Percentiles rank a stretch among this genome's conserved stretches.
phyloP scores from a whole-genome alignment of 2,113 vertebrate genomes.

The Phasianus colchicus region DNA sequence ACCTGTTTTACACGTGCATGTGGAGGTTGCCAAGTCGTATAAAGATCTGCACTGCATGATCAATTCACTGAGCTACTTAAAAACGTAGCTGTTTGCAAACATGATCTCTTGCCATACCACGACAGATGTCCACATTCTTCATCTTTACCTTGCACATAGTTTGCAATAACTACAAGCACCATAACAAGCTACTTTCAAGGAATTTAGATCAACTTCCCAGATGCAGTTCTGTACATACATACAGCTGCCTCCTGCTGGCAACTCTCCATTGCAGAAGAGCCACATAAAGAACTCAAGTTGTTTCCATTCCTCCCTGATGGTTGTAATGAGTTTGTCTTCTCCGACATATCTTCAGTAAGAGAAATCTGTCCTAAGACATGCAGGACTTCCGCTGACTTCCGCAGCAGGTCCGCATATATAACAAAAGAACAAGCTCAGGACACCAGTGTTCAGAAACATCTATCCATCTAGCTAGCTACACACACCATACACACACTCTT shows the following conservation, averaged over 20 bases:
- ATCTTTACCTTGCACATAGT: not conserved
- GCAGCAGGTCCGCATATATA: not conserved
- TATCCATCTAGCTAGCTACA: not conserved
- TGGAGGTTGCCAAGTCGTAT: not conserved
- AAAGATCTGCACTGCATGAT: not conserved
- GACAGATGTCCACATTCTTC: not conserved
- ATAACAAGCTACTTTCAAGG: not conserved
- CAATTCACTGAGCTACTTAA: not conserved
- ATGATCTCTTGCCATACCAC: not conserved
- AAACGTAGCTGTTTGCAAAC: not conserved
- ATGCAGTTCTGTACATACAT: not conserved
- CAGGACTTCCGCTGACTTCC: not conserved
- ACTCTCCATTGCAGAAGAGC: not conserved
- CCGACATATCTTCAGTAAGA: not conserved
- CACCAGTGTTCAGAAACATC: not conserved
- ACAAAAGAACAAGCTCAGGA: not conserved
- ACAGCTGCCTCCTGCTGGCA: conserved; percentile 37
- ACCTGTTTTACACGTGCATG: not conserved
- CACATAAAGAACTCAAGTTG: not conserved
- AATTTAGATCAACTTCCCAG: conserved; percentile 11
- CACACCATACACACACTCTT: not conserved
- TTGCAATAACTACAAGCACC: not conserved
- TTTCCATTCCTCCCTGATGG: not conserved
- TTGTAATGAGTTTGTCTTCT: not conserved
- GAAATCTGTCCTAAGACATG: not conserved